Evolutionary conservation across 2,113 vertebrate genomes (phyloP), one percentile per base, ranked within the genome.

Genomic region (Platanista minor): DNA sequence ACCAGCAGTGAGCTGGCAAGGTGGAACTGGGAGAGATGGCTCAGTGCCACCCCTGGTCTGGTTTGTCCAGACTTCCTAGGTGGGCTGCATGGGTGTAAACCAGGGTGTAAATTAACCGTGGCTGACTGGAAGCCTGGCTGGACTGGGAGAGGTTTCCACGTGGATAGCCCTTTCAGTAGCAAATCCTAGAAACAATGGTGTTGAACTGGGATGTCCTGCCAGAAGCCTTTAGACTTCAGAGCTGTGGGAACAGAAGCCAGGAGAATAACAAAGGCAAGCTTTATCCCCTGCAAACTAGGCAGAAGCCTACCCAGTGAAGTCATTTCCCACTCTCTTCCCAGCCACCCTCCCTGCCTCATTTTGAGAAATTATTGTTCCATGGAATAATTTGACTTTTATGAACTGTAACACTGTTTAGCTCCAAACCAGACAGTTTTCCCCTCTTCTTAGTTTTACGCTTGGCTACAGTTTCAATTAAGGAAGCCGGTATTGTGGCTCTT

Each of bases 191-290:
- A 94, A 95, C 87, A 97, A 86, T 36, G 31, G 91, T 41, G 49
- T 39, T 87, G 49, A 46, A 52, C 83, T n/a, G 23, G 75, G 84
- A 52, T 59, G 88, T 41, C 64, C 46, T 80, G 84, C 90, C 81
- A 57, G 84, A 80, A 87, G 87, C 57, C 66, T 75, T 87, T 86
- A 29, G 75, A 33, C 61, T 83, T 91, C 49, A 59, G 82, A 93
- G 54, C n/a, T 72, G 1, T 25, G 17, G 46, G 78, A 93, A 95
- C 62, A 89, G 97, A 90, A 96, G 94, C 96, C 95, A 92, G 96
- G 31, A 87, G 77, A 52, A 14, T 43, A 95, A 97, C 95, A 97
- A 98, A 97, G 95, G 41, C 61, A 6, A 64, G 97, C 93, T 93
- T 96, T 97, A 89, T 97, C 67, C 90, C 54, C 67, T 41, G 75